Evolutionary conservation across 1,140 invertebrate genomes (phyloP), one percentile per base, ranked within the genome.

Genomic region (Drosophila equinoxialis): DNA sequence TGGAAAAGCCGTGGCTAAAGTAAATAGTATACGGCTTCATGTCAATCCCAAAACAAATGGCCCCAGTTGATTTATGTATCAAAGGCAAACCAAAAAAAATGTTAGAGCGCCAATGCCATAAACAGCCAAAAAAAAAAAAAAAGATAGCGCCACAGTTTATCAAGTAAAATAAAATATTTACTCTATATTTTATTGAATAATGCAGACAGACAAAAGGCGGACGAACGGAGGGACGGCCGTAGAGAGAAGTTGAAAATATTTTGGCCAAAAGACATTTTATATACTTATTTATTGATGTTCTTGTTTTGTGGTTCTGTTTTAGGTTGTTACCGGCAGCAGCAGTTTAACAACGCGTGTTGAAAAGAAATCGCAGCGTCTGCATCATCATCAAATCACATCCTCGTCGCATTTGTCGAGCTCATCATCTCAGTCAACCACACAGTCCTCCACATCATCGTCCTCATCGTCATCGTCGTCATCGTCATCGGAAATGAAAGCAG

Each of bases 401-500:
- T 93, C 93, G 66, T 93, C 93, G 30, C 45, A 51, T 51, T 51
- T 51, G 17, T 51, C 45, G 45, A 51, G 45, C 17, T 94, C 93
- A 41, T 66, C 75, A 54, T 83, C 80, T 11, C 71, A 69, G 73
- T 93, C 93, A 65, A 79, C 83, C 54, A 81, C 82, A 42, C 83
- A 86, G 72, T 79, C 74, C 26, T 71, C 68, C 20, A 63, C 80
- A 63, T 78, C 77, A 59, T 93, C 94, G 70, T 90, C 93, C 54
- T 92, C 94, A n/a, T 94, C 94, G 66, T 30, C 30, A 6, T 30
- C 26, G 6, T 30, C 26, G 26, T n/a, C n/a, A 71, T 90, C 93
- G 55, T 92, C 94, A n/a, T 94, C 94, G 67, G 94, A 95, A 92
- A 93, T 94, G 92, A 95, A 95, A 90, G 94, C 95, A 61, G 95